Evolutionary conservation across 1,140 invertebrate species (phyloP).

Genomic region (Drosophila santomea): DNA sequence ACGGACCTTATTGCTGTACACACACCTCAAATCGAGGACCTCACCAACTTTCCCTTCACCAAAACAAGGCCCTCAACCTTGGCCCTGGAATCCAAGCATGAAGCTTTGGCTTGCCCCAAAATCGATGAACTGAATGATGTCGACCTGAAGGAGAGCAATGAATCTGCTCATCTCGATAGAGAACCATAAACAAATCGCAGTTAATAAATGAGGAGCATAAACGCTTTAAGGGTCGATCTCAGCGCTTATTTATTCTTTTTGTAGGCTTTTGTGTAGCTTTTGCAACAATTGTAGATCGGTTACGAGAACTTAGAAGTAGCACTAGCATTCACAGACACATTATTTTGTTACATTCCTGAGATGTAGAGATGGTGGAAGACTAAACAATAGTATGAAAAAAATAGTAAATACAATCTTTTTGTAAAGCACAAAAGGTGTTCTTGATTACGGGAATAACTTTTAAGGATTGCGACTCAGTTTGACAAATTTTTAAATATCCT

Average conservation of each 20-base stretch:
- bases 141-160: slow-evolving; percentile 49
- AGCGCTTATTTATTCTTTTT: slow-evolving; percentile 35
- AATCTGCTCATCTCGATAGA: slow-evolving; percentile 25
- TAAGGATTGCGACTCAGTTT: background rate
- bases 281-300: slow-evolving; percentile 54
- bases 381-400: slow-evolving; percentile 46
- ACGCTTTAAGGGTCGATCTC: slow-evolving; percentile 64
- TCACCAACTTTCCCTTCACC: slow-evolving; percentile 76
- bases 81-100: slow-evolving; percentile 68
- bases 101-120: slow-evolving; percentile 31
- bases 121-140: slow-evolving; percentile 19
- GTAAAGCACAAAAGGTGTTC: slow-evolving; percentile 56
- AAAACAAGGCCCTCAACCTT: slow-evolving; percentile 78
- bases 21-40: slow-evolving; percentile 87
- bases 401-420: slow-evolving; percentile 74
- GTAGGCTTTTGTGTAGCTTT: slow-evolving; percentile 71
- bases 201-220: slow-evolving; percentile 31
- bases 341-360: slow-evolving; percentile 33
- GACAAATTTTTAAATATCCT: slow-evolving; percentile 25
- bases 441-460: background rate
- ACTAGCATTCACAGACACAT: slow-evolving; percentile 26
- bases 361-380: slow-evolving; percentile 36
- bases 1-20: slow-evolving; percentile 91
- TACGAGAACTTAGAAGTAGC: slow-evolving; percentile 13
- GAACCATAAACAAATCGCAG: slow-evolving; percentile 32